Evolutionary conservation across 2,888 invertebrate species (phyloP).

Genomic region (Apeira syringaria): DNA sequence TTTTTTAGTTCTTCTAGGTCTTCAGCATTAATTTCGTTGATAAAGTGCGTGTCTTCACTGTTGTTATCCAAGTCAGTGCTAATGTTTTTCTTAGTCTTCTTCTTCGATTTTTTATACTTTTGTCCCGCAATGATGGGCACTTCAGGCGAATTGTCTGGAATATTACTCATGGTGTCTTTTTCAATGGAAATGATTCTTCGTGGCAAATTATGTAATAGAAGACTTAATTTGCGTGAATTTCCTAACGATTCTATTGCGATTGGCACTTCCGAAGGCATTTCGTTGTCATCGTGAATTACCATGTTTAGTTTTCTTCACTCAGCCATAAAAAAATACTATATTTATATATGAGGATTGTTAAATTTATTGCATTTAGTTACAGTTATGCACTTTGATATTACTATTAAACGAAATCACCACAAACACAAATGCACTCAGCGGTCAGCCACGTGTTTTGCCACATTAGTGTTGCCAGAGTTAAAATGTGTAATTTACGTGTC

Average conservation of each 20-base stretch:
- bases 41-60: constrained; percentile 14
- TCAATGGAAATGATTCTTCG: not conserved
- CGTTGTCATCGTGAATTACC: constrained; percentile 51
- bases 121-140: not conserved
- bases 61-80: constrained; percentile 14
- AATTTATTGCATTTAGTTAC: no score
- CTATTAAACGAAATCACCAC: no score
- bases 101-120: constrained; percentile 19
- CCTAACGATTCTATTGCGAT: not conserved
- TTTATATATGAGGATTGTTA: no score
- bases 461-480: no score
- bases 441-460: no score
- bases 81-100: constrained; percentile 21
- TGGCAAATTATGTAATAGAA: not conserved
- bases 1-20: constrained; percentile 60
- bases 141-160: not conserved
- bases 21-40: constrained; percentile 38
- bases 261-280: constrained; percentile 38
- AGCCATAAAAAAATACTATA: no score
- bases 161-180: not conserved
- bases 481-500: no score
- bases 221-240: not conserved
- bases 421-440: no score
- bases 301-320: constrained; percentile 30
- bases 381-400: no score